Base-by-base conservation (phyloP, 2,113 vertebrate genomes). In the Hydrolagus affinis region DNA sequence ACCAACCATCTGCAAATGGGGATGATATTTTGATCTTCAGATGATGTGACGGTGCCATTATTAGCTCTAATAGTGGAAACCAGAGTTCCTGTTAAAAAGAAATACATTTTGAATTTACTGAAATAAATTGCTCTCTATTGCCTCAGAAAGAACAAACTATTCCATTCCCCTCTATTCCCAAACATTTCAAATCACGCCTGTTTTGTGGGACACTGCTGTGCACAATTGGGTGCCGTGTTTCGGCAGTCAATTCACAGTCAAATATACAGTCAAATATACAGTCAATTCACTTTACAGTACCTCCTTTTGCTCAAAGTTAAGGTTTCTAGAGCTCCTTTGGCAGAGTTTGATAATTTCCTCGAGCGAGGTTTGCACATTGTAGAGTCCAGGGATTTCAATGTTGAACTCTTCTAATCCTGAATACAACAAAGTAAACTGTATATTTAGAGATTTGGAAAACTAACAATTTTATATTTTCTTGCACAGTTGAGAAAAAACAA, bases 21-120 rank as follows among this genome's bases (percentile, higher is more conserved):
- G 1, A 3, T 12, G 80, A 57, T 59, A 73, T 9, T n/a, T 28
- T 32, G 15, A 11, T 11, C 71, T 85, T 17, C 14, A 85, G 12
- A n/a, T 85, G 70, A 78, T 66, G 59, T 11, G 70, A 15, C 25
- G 86, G 86, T 28, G 80, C 85, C 80, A 85, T 68, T 83, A 85
- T 57, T 28, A 86, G 71, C 15, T 57, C 80, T 4, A 86, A 57
- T 72, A 86, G 30, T 0, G 86, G 80, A 76, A 86, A 86, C 86
- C 86, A 86, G 57, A 86, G 72, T 30, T 85, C 83, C 86, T 86
- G 70, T 11, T 17, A 11, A 44, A 85, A 73, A 85, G n/a, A 83
- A 73, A 74, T 1, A 70, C 69, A 70, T 19, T 12, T 21, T 19
- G 21, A n/a, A 17, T 60, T 23, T 19, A 66, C 66, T 15, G 32